phyloP scores from a whole-genome alignment of 2,113 vertebrate species.

The Heterotilapia buettikoferi region DNA sequence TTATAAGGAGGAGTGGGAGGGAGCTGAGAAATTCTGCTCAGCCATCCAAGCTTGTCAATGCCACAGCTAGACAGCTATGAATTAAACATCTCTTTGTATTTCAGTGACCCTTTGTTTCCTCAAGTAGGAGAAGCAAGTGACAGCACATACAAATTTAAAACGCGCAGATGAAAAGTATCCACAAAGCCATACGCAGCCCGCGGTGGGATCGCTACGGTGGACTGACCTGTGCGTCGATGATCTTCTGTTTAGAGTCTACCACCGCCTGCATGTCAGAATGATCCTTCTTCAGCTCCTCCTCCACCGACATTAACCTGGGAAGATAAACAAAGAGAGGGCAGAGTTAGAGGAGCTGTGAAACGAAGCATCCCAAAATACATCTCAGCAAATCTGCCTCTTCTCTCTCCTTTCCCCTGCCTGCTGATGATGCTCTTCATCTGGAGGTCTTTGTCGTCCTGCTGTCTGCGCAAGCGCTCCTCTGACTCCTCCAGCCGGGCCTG shows the following conservation, averaged over 20 bases:
- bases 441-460: slow-evolving; percentile 98
- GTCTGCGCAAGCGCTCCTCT: slow-evolving; percentile 88
- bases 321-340: not conserved
- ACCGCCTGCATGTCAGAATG: slow-evolving; percentile 97
- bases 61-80: slow-evolving; percentile 19
- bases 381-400: not conserved
- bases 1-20: not conserved
- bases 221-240: slow-evolving; percentile 94
- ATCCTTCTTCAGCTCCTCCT: slow-evolving; percentile 97
- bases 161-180: not conserved
- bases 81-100: slow-evolving; percentile 50
- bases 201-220: not conserved
- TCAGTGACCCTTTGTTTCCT: slow-evolving; percentile 15
- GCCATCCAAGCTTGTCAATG: slow-evolving; percentile 5
- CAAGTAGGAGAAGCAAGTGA: not conserved
- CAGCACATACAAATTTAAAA: not conserved
- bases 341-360: not conserved
- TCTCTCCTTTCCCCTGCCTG: slow-evolving; percentile 72
- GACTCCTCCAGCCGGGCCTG: slow-evolving; percentile 95
- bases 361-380: too few relatives aligned
- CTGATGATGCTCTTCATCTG: slow-evolving; percentile 99
- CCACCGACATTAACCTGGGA: slow-evolving; percentile 92
- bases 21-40: not conserved
- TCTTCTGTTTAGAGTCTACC: slow-evolving; percentile 98
- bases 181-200: not conserved